These are phyloP conservation scores for Oreotrochilus melanogaster DNA, from an alignment of 2,113 vertebrate species.

Conservation along the genomic window DNA sequence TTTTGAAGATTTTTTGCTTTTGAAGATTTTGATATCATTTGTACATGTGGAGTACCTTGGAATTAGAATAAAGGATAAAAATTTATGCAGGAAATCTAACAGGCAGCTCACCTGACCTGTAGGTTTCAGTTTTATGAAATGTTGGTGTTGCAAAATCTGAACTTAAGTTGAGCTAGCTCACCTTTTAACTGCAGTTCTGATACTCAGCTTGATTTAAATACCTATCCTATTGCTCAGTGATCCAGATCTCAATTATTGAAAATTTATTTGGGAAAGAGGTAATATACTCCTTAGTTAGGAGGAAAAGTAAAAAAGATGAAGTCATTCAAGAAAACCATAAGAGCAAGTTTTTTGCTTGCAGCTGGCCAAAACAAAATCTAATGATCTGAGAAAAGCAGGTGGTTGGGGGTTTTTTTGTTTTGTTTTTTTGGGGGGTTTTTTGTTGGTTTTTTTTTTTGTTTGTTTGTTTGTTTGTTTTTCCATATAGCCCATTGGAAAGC, in stretches of 20 bases:
- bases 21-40: background rate
- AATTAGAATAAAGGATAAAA: background rate
- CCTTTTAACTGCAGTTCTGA: background rate
- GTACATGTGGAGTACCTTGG: background rate
- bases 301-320: background rate
- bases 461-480: background rate
- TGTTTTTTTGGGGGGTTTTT: background rate
- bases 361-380: constrained; percentile 48
- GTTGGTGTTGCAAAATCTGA: background rate
- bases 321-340: background rate
- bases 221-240: background rate
- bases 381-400: constrained; percentile 30
- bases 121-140: background rate
- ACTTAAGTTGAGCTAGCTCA: background rate
- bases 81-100: background rate
- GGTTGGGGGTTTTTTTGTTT: too few species aligned
- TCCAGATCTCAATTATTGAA: background rate
- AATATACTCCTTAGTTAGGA: background rate
- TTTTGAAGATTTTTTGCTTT: too few species aligned
- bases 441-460: too few species aligned
- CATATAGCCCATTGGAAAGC: constrained; percentile 41
- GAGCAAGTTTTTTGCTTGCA: constrained; percentile 1
- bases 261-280: background rate
- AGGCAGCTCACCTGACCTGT: background rate
- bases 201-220: background rate